phyloP scores from a whole-genome alignment of 1,140 invertebrate species.

The Portunus trituberculatus region DNA sequence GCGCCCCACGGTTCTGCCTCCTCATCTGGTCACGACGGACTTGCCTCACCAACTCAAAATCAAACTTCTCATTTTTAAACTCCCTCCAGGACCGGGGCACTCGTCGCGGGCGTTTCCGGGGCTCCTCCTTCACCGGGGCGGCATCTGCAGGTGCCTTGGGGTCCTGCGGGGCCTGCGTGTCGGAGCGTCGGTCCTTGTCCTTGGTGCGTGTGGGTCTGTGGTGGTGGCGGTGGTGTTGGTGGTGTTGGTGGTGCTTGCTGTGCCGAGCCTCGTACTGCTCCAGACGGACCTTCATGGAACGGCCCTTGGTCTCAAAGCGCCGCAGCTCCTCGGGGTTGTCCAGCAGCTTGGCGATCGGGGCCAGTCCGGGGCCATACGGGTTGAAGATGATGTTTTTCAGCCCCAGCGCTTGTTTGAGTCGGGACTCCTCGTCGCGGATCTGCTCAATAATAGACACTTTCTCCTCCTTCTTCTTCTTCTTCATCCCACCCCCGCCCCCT shows the following conservation, averaged over 20 bases:
- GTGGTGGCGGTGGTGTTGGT: not conserved
- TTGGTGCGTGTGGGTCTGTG: not conserved
- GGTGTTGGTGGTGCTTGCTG: not conserved
- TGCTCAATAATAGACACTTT: constrained; percentile 74
- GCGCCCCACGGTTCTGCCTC: constrained; percentile 23
- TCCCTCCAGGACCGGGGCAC: constrained; percentile 64
- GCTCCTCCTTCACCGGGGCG: constrained; percentile 29
- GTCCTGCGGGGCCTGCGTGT: not conserved
- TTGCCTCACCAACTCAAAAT: constrained; percentile 56
- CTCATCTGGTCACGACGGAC: constrained; percentile 42
- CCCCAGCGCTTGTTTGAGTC: constrained; percentile 70
- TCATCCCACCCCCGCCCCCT: not conserved
- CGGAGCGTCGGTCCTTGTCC: not conserved
- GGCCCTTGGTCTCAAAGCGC: constrained; percentile 68
- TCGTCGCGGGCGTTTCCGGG: not conserved
- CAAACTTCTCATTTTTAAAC: constrained; percentile 62
- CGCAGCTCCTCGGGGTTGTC: constrained; percentile 74
- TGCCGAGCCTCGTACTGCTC: constrained; percentile 60
- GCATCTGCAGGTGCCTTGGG: not conserved
- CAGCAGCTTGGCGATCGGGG: constrained; percentile 62
- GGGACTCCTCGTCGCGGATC: constrained; percentile 67
- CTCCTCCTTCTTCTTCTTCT: constrained; percentile 77
- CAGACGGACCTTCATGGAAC: constrained; percentile 47
- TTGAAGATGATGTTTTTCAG: constrained; percentile 72
- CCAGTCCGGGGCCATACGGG: constrained; percentile 70